These are phyloP conservation scores for Otus sunia DNA, from an alignment of 2,113 vertebrate species.

Conservation along the genomic window DNA sequence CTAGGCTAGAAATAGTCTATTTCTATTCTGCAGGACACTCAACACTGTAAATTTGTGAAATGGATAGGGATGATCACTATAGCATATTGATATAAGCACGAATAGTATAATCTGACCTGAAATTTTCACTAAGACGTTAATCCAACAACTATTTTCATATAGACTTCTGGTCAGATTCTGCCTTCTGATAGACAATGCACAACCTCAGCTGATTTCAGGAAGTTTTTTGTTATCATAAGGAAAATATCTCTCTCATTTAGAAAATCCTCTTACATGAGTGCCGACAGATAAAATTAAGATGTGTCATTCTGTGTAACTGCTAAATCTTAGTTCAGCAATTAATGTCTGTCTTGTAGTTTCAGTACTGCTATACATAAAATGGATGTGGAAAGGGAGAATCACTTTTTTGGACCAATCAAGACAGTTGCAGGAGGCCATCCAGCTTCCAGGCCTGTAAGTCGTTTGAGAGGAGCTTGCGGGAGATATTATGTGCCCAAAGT, in stretches of 20 bases:
- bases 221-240: not conserved
- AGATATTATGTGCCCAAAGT: not conserved
- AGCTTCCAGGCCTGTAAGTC: not conserved
- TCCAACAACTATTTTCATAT: not conserved
- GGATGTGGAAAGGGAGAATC: not conserved
- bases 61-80: not conserved
- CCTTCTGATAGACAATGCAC: not conserved
- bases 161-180: not conserved
- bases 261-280: not conserved
- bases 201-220: not conserved
- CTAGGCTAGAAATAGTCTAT: not conserved
- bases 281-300: not conserved
- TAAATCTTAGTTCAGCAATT: not conserved
- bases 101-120: not conserved
- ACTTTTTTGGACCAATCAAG: not conserved
- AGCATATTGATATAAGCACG: not conserved
- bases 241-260: not conserved
- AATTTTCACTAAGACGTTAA: not conserved
- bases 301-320: not conserved
- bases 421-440: not conserved
- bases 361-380: not conserved
- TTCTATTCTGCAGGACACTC: not conserved
- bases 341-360: not conserved
- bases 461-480: not conserved
- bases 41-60: not conserved